Base-by-base conservation (phyloP, 2,888 invertebrate genomes). In the Eupithecia centaureata region DNA sequence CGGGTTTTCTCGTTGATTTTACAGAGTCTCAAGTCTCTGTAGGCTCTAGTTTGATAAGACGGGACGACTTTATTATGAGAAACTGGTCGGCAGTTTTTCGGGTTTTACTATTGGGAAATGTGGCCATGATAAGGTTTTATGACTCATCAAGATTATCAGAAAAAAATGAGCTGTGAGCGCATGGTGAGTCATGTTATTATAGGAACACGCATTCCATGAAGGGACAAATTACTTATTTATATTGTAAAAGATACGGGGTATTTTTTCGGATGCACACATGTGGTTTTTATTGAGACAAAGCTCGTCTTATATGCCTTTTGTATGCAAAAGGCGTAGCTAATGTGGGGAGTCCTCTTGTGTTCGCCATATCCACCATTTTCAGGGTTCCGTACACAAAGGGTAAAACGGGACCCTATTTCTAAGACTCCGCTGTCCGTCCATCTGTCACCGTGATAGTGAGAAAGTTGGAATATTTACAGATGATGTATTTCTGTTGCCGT, bases 1-100 rank as follows among this genome's bases (percentile, higher is more conserved):
- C 30, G 51, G 65, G 63, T 57, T 51, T 38, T 60, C 63, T 64
- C 63, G 47, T 54, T 54, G 70, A 71, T 70, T 68, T 71, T 68
- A 63, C 47, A 47, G 65, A 25, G 67, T 65, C 38, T 35, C 15
- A n/a, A 52, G 27, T 18, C n/a, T 38, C 15, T 1, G n/a, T 42
- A 2, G 42, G 42, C 10, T 42, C 42, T 42, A 57, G 30, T 61
- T 61, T 32, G 66, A 61, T 67, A 67, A 69, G 65, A 61, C 58
- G 65, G 59, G 47, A 71, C 51, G 33, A 68, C 67, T 68, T 71
- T 74, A 68, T 64, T 54, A 63, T 58, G 63, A 65, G 65, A 47
- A 54, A 68, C 58, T 62, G 42, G 47, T 22, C 1, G 32, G 60
- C 35, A 32, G 35, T 65, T 62, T 60, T 22, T 18, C 30, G 38